Base-by-base conservation (phyloP, 1,140 invertebrate species). In the Drosophila persimilis region DNA sequence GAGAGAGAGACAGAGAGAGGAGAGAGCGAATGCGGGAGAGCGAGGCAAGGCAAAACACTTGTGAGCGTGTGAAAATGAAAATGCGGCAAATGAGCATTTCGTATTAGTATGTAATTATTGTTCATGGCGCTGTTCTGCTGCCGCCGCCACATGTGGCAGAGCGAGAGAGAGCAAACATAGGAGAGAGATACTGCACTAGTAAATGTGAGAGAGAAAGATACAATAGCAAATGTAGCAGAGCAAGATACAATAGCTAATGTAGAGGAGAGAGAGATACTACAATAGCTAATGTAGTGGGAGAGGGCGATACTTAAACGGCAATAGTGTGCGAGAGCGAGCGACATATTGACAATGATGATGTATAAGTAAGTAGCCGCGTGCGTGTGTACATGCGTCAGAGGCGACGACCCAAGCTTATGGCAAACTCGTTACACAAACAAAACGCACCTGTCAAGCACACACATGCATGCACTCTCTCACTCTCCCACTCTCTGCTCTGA, bases 11-110 rank as follows among this genome's bases (percentile, higher is more conserved):
- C 7, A 48, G 29, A 54, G 15, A 3, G 29, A 15, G 22, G 11
- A 39, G 57, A 54, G 5, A 53, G 15, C 13, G 20, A 65, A 17
- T 45, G 11, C 51, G 50, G 22, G 51, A 53, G 44, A 48, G 69
- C 31, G 15, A 31, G 56, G 54, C 41, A 35, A 46, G 47, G 31
- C 20, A 17, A 76, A 80, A 80, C 31, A 86, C 80, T 86, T 84
- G 81, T 70, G 81, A 86, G 80, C 77, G 80, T 85, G 80, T 86
- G 81, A 85, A 85, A 81, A 81, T 81, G 54, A 80, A 81, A 86
- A 86, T 85, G 80, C 77, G 73, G 81, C 80, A 85, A 85, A 86
- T 80, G 77, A 84, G 80, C 81, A 86, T 73, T 86, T 85, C 80
- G 77, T 80, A 86, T 86, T 70, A 77, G 80, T 85, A 70, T 84